Percentiles rank a stretch among this genome's conserved stretches.
Evolutionary conservation across 2,113 vertebrate species (phyloP).

Genomic region (Origma solitaria): DNA sequence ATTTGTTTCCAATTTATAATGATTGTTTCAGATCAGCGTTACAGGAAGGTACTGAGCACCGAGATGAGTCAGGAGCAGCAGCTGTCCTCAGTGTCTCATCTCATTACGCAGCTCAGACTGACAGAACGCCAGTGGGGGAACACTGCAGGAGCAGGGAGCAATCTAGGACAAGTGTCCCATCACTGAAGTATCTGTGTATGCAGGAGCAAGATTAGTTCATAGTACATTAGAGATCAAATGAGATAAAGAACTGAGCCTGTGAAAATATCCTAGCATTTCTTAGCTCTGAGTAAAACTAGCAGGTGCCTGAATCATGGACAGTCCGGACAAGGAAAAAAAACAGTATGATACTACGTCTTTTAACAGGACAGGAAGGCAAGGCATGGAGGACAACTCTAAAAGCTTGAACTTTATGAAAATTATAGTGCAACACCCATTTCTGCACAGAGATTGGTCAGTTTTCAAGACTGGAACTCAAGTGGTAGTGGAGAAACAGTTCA

Average conservation of each 20-base stretch:
- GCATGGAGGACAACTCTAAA: neutral
- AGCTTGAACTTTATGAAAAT: neutral
- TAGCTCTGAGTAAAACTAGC: neutral
- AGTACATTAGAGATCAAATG: neutral
- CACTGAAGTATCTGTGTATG: neutral
- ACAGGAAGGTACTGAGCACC: neutral
- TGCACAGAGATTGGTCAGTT: neutral
- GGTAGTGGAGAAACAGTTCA: neutral
- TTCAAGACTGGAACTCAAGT: neutral
- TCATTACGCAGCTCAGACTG: neutral
- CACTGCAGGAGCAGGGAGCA: constrained; percentile 2
- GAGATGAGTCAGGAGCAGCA: constrained; percentile 11
- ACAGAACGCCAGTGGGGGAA: neutral
- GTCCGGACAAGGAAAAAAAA: neutral
- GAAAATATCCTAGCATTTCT: neutral
- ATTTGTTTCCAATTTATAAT: neutral
- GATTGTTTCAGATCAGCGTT: neutral
- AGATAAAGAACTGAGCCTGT: neutral
- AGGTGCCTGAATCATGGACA: neutral
- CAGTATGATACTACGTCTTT: neutral
- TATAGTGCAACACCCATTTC: neutral
- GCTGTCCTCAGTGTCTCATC: neutral
- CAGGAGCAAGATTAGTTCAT: neutral
- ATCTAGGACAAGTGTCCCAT: constrained; percentile 24
- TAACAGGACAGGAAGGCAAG: neutral